These are phyloP conservation scores for Neelides folsomi DNA, from an alignment of 2,888 invertebrate species.

Conservation along the genomic window DNA sequence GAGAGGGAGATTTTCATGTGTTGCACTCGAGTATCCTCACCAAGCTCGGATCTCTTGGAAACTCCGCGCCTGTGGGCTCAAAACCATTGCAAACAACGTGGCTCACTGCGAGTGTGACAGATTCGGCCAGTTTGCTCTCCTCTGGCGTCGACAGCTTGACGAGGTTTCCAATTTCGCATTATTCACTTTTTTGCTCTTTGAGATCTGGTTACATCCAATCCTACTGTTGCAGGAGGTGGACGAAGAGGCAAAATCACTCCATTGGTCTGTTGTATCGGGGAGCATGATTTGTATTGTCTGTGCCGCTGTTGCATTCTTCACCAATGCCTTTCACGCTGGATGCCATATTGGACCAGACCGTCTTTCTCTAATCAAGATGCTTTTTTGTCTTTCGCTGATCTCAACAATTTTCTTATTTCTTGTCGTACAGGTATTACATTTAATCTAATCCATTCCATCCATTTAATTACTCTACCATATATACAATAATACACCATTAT, in stretches of 20 bases:
- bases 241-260: conserved; percentile 1
- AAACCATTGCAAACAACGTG: conserved; percentile 10
- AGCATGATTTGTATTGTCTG: conserved; percentile 14
- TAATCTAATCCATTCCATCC: too few relatives aligned
- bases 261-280: conserved; percentile 18
- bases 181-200: neutral
- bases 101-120: conserved; percentile 15
- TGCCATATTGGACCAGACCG: conserved; percentile 11
- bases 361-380: conserved; percentile 15
- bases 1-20: neutral
- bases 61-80: conserved; percentile 8
- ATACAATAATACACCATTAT: too few relatives aligned
- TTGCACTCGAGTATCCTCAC: neutral
- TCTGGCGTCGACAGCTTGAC: conserved; percentile 2
- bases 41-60: conserved; percentile 7
- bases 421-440: neutral
- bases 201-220: neutral
- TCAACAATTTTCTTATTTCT: conserved; percentile 14
- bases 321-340: conserved; percentile 13
- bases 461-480: too few relatives aligned
- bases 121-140: conserved; percentile 14
- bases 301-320: conserved; percentile 11
- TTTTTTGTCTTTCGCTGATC: conserved; percentile 15
- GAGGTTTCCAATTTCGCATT: neutral
- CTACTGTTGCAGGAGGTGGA: conserved; percentile 8